Conservation (phyloP, 2,113 vertebrate species). For the Ursus arctos region DNA sequence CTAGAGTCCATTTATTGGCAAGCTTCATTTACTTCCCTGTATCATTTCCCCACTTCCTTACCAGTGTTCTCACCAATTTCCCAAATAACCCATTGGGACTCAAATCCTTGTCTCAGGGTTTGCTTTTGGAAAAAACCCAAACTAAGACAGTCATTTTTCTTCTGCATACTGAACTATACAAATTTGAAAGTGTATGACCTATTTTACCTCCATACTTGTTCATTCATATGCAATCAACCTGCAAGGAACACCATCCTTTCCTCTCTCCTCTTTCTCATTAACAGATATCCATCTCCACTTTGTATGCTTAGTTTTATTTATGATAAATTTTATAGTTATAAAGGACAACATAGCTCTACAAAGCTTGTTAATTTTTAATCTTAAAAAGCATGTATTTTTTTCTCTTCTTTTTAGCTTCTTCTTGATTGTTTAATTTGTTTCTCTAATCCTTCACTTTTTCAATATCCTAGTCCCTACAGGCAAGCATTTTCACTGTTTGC, state of each 20-base stretch:
- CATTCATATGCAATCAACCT: not conserved
- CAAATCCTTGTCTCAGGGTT: not conserved
- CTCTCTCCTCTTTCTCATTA: not conserved
- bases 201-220: not conserved
- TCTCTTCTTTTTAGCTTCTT: not conserved
- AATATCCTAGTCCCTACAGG: not conserved
- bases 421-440: not conserved
- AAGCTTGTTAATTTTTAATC: not conserved
- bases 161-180: not conserved
- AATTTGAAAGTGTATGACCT: not conserved
- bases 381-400: not conserved
- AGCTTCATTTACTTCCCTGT: not conserved
- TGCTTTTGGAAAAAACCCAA: not conserved
- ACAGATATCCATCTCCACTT: not conserved
- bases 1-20: not conserved
- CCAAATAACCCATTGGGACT: not conserved
- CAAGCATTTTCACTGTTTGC: not conserved
- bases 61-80: not conserved
- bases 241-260: not conserved
- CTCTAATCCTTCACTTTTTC: not conserved
- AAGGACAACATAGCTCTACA: not conserved
- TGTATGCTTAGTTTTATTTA: not conserved
- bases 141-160: not conserved
- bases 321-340: not conserved
- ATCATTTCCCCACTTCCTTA: not conserved